Evolutionary conservation across 92 coral and sea anemone species (phyloP), one percentile per base, ranked within the genome.

Genomic region (Chrysogorgia sp.): DNA sequence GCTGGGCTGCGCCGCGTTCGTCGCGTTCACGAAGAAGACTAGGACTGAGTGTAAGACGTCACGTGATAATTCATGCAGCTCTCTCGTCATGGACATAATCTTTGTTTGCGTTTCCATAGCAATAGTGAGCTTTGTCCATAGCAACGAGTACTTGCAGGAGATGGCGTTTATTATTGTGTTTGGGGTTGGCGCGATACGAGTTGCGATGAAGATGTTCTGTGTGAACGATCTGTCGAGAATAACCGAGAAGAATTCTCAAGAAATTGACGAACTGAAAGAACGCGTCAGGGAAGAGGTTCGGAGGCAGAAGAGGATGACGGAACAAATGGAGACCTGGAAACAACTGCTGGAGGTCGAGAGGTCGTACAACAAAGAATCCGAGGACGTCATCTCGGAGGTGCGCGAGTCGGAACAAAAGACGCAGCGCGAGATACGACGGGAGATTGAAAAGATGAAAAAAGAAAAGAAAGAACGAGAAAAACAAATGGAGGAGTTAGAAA

Each of bases 291-390:
- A 69, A 28, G 76, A 69, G 47, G 60, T 69, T 30, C 35, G 76
- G 10, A 24, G 76, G 29, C 76, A 69, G 26, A 24, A 69, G 26
- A 45, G 76, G 12, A 69, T 69, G 76, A 41, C 76, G 35, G 90
- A 90, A 55, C 90, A 90, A 77, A 78, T 90, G 37, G 88, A 86
- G 58, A 86, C 93, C 41, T 79, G 84, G 29, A 90, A 90, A 63
- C 85, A 75, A 49, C 60, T 90, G 75, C 79, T 90, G 53, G 90
- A 81, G 37, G 90, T 90, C 1, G 93, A 90, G 65, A 70, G 90
- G 60, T 79, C 86, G 34, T 90, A 84, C 64, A 90, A 79, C 45
- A 81, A 67, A 52, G 82, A 80, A 21, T 63, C 88, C 0, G 89
- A 82, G 45, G 76, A 69, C 31, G 60, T 69, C 76, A 69, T 69